phyloP scores from a whole-genome alignment of 1,140 invertebrate species.

The Zeugodacus cucurbitae region DNA sequence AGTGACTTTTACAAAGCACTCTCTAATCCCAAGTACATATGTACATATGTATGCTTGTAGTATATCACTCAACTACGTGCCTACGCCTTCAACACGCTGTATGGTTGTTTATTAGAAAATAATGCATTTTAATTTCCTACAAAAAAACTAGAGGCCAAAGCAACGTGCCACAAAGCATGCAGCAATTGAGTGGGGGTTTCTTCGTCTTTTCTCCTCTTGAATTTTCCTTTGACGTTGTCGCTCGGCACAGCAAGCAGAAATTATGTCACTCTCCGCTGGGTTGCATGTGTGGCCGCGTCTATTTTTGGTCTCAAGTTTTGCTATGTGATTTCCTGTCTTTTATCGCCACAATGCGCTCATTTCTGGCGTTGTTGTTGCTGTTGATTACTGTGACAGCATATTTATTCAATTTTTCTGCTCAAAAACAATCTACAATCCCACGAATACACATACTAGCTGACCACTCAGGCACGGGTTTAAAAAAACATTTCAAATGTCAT shows the following conservation, averaged over 20 bases:
- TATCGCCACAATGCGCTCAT: background rate
- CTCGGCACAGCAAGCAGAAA: background rate
- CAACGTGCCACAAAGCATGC: background rate
- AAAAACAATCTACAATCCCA: too few relatives aligned
- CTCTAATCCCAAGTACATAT: background rate
- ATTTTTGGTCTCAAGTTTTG: constrained; percentile 4
- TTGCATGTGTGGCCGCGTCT: background rate
- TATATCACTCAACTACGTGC: background rate
- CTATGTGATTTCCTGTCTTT: constrained; percentile 17
- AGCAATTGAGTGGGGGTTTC: background rate
- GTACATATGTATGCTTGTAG: background rate
- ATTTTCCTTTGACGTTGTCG: background rate
- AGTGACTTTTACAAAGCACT: background rate
- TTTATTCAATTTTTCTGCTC: background rate
- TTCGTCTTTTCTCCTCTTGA: background rate
- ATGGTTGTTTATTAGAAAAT: background rate
- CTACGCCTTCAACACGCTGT: background rate
- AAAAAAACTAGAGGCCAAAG: background rate
- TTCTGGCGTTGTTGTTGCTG: background rate
- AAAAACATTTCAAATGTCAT: too few relatives aligned
- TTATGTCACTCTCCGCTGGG: background rate
- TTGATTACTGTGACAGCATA: background rate
- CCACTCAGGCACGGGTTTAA: too few relatives aligned
- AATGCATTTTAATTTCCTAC: constrained; percentile 9
- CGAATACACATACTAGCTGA: too few relatives aligned